Evolutionary conservation across 2,797 vertebrate species (phyloP).

Genomic region (Ptychobarbus kaznakovi): DNA sequence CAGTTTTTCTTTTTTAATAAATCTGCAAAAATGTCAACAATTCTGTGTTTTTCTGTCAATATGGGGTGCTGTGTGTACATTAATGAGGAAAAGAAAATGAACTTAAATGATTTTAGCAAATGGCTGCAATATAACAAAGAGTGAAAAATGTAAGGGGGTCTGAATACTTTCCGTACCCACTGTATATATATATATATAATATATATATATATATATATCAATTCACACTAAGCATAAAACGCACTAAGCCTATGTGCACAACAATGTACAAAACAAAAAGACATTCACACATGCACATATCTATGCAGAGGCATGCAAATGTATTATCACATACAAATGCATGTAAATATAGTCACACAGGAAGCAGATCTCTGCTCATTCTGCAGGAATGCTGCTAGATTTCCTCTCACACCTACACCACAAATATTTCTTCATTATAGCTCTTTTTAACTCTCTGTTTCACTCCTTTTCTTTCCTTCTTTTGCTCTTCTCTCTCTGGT

Average conservation of each 20-base stretch:
- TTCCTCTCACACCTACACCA: slow-evolving; percentile 20
- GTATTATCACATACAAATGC: slow-evolving; percentile 21
- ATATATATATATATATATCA: neutral
- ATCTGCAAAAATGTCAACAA: too few species aligned
- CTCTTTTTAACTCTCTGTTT: slow-evolving; percentile 24
- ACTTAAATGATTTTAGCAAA: too few species aligned
- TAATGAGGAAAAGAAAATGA: too few species aligned
- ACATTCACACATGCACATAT: slow-evolving; percentile 6
- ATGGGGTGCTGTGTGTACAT: too few species aligned
- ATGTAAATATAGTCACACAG: slow-evolving; percentile 35
- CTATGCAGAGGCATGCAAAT: slow-evolving; percentile 28
- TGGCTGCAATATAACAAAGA: too few species aligned
- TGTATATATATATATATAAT: too few species aligned
- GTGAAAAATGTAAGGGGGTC: too few species aligned
- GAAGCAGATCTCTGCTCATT: slow-evolving; percentile 25
- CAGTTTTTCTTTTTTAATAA: too few species aligned
- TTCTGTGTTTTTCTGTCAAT: too few species aligned
- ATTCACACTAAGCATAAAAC: neutral
- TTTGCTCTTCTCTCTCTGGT: slow-evolving; percentile 6
- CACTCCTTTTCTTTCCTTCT: neutral
- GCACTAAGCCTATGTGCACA: neutral
- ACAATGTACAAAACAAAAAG: slow-evolving; percentile 16
- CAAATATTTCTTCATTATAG: slow-evolving; percentile 36
- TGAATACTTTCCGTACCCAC: too few species aligned
- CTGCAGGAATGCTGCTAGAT: slow-evolving; percentile 13